Percentiles rank a stretch among this genome's conserved stretches.
These are phyloP conservation scores for Mesorhabditis belari DNA, from an alignment of 2,888 invertebrate species.

Conservation along the genomic window DNA sequence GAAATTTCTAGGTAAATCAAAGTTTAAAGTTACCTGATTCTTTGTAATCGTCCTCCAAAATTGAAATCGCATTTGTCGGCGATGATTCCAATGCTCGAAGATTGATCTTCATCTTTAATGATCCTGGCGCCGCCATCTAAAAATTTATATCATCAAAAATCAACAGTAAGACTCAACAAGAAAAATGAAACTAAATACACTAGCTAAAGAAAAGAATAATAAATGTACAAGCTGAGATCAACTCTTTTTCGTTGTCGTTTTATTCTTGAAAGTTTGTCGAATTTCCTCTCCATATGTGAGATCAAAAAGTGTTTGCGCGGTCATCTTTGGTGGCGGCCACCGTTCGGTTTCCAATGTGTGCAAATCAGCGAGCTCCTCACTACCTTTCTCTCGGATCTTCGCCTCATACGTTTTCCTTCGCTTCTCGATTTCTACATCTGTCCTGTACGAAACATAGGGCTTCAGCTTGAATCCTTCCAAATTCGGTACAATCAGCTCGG, in stretches of 20 bases:
- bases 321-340: conserved; percentile 50
- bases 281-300: conserved; percentile 42
- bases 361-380: conserved; percentile 37
- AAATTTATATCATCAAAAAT: neutral
- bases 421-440: conserved; percentile 47
- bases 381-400: conserved; percentile 39
- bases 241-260: too few relatives aligned
- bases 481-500: conserved; percentile 85
- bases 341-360: conserved; percentile 42
- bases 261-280: conserved; percentile 22
- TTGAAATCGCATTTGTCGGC: too few relatives aligned
- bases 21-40: too few relatives aligned
- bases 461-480: conserved; percentile 75
- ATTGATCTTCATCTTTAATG: neutral
- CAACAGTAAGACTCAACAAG: too few relatives aligned
- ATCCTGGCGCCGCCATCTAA: neutral
- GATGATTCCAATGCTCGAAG: too few relatives aligned
- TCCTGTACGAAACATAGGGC: conserved; percentile 85
- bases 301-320: conserved; percentile 46
- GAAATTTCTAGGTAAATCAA: too few relatives aligned
- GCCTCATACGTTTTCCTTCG: conserved; percentile 33
- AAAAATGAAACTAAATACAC: too few relatives aligned
- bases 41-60: too few relatives aligned
- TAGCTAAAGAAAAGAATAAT: too few relatives aligned
- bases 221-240: too few relatives aligned